Percentiles rank a stretch among this genome's conserved stretches.
phyloP scores from a whole-genome alignment of 2,888 invertebrate genomes.

The Mimas tiliae region DNA sequence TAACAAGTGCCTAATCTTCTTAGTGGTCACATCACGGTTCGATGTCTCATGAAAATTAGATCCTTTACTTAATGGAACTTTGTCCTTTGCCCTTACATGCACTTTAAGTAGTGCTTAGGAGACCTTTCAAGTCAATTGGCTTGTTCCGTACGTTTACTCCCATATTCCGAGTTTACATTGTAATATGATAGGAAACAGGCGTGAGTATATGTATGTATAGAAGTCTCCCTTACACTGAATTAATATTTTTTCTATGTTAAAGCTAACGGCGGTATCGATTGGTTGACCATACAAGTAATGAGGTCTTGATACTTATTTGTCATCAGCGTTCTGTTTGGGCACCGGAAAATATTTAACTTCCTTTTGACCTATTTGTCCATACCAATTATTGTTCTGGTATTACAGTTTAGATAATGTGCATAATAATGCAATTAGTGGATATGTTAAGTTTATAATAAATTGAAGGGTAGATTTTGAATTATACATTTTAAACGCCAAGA shows the following conservation, averaged over 20 bases:
- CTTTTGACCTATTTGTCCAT: constrained; percentile 22
- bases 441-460: too few species aligned
- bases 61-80: constrained; percentile 54
- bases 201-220: too few species aligned
- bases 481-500: too few species aligned
- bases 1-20: constrained; percentile 69
- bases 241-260: not conserved
- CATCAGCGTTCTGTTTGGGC: not conserved
- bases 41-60: constrained; percentile 69
- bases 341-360: constrained; percentile 8
- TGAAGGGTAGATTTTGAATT: too few species aligned
- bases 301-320: not conserved
- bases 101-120: constrained; percentile 24
- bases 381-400: not conserved
- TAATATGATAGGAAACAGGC: too few species aligned
- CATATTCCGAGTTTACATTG: constrained; percentile 3
- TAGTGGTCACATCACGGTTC: constrained; percentile 64
- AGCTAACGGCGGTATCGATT: not conserved
- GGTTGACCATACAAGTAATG: not conserved
- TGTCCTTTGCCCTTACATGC: constrained; percentile 33
- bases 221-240: not conserved
- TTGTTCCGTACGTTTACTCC: constrained; percentile 14
- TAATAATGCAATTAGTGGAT: too few species aligned
- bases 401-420: not conserved
- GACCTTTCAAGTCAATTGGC: constrained; percentile 24